Evolutionary conservation across 2,797 vertebrate species (phyloP).

Genomic region (Hippocampus kuda): DNA sequence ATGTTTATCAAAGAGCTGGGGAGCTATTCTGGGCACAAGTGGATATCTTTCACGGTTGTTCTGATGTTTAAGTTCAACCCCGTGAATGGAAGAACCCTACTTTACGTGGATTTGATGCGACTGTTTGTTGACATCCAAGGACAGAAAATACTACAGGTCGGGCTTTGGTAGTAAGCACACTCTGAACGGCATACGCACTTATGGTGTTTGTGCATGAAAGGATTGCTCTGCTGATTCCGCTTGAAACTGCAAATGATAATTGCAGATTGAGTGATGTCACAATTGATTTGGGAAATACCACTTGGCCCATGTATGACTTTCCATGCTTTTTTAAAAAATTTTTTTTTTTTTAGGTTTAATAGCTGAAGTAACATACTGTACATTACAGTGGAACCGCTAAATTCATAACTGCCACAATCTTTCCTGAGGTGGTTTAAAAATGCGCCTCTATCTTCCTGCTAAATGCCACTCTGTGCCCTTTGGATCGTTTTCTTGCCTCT

Average conservation of each 20-base stretch:
- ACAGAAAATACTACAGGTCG: slow-evolving; percentile 29
- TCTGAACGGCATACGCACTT: slow-evolving; percentile 6
- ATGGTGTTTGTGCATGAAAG: slow-evolving; percentile 11
- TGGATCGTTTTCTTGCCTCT: no score
- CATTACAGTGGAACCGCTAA: neutral
- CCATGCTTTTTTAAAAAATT: no score
- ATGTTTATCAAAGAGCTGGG: slow-evolving; percentile 42
- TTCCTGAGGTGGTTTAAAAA: no score
- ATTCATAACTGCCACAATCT: neutral
- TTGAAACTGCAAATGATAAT: slow-evolving; percentile 19
- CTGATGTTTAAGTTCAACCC: slow-evolving; percentile 18
- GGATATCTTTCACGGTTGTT: slow-evolving; percentile 36
- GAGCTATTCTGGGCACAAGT: slow-evolving; percentile 53
- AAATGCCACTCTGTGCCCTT: no score
- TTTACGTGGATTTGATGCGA: slow-evolving; percentile 13
- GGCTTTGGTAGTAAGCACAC: slow-evolving; percentile 23
- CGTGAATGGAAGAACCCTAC: slow-evolving; percentile 21
- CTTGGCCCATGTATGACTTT: no score
- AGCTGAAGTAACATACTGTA: no score
- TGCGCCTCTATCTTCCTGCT: no score
- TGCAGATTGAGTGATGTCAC: slow-evolving; percentile 1
- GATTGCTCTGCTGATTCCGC: neutral
- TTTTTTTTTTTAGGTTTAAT: no score
- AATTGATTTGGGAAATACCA: neutral
- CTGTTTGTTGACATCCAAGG: slow-evolving; percentile 30